Conservation (phyloP, 2,888 invertebrate genomes). For the Ptychoptera contaminata region DNA sequence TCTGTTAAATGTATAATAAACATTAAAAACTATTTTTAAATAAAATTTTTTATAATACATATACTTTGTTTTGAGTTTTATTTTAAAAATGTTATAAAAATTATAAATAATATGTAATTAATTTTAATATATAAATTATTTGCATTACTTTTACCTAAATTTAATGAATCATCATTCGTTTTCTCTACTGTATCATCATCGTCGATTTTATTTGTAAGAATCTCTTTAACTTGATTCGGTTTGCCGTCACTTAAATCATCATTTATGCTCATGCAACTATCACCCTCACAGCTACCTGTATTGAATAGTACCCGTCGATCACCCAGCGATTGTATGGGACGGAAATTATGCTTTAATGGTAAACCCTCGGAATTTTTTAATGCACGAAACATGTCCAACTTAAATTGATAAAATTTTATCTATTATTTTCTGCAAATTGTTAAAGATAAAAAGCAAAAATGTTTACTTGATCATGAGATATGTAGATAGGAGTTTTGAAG, state of each 20-base stretch:
- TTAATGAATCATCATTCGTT: too few relatives aligned
- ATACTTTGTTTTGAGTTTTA: too few relatives aligned
- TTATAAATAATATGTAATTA: too few relatives aligned
- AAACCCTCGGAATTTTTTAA: conserved; percentile 47
- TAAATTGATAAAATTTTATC: conserved; percentile 17
- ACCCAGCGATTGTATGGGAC: conserved; percentile 65
- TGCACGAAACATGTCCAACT: conserved; percentile 59
- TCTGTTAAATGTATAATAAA: too few relatives aligned
- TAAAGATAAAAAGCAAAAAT: background rate
- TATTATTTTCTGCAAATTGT: background rate
- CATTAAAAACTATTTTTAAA: too few relatives aligned
- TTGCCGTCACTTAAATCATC: background rate
- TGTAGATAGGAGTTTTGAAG: conserved; percentile 51
- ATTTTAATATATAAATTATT: too few relatives aligned
- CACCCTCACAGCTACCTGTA: background rate
- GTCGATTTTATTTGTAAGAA: background rate
- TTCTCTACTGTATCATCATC: background rate
- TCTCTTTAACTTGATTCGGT: background rate
- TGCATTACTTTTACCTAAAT: too few relatives aligned
- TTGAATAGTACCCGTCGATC: conserved; percentile 39
- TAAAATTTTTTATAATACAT: too few relatives aligned
- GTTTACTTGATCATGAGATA: conserved; percentile 50
- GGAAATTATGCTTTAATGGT: conserved; percentile 57
- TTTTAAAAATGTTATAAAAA: too few relatives aligned
- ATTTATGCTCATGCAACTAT: background rate